Base-by-base conservation (phyloP, 2,888 invertebrate species). In the Julus scanicus region DNA sequence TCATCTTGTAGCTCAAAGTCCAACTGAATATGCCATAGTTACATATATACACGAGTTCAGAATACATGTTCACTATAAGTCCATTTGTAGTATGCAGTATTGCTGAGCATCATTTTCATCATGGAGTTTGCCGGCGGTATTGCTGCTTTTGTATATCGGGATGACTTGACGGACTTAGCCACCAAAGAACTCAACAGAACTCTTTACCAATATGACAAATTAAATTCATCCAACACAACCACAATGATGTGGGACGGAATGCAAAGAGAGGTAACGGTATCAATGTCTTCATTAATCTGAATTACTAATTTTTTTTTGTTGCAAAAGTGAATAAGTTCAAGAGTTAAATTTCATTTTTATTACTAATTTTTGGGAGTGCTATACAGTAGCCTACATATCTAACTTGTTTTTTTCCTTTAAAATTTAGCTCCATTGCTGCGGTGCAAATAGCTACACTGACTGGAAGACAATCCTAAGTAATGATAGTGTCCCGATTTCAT, bases 31-130 rank as follows among this genome's bases (percentile, higher is more conserved):
- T 29, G 0, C 29, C 29, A 29, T 29, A 29, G 29, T 29, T n/a
- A n/a, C 29, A 29, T 1, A 29, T 29, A 29, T 29, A 29, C 0
- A 29, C 29, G 29, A 29, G 29, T 29, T 29, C 29, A 29, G 29
- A 29, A 29, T 29, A 29, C 29, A 29, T 29, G 29, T 29, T 29
- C 29, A 29, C 0, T 29, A 29, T 29, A 29, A 29, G 29, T 80
- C 9, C 11, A 4, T 40, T 90, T 91, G 90, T 92, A 87, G 87
- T 87, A 15, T 71, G 87, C 87, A 39, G 87, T 57, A 13, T 15
- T 87, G 9, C 29, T 87, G n/a, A n/a, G 71, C 80, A n/a, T 87
- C 17, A 71, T 87, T 1, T 87, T 87, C 48, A 48, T 87, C 39
- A 71, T 87, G 87, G 71, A 87, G 48, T 87, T 87, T 1, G 80